Evolutionary conservation across 1,140 invertebrate species (phyloP), one percentile per base, ranked within the genome.

Genomic region (Gonatopus flavifemur): DNA sequence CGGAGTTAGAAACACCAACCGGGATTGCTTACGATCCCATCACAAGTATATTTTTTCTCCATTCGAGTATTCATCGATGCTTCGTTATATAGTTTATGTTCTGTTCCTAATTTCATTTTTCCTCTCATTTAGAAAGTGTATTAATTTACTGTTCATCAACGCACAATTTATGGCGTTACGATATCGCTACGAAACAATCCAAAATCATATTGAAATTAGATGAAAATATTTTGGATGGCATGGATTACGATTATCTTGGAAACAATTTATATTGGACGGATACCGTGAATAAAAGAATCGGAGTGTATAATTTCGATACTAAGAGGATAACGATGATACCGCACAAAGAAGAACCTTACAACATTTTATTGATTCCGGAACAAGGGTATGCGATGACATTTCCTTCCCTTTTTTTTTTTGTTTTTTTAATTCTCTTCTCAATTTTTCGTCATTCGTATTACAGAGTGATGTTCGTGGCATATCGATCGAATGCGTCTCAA

Each of bases 231-330:
- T 67, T 89, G 0, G 78, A 78, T 8, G 82, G 83, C 8, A 79
- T 90, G 78, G 82, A 81, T 55, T 87, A 86, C 62, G 88, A 90
- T 72, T 74, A 83, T 52, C 66, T 83, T 12, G 81, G 84, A 0
- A 83, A 88, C 28, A 84, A 84, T 52, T 65, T 91, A 0, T 90
- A 89, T 60, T 82, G 86, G 61, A 70, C 83, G 51, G 86, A 90
- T 57, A 62, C 63, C 0, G 74, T 79, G 1, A 72, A 77, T 13
- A 73, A 72, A 6, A 80, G 81, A 1, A 72, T 90, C 7, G 86
- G 88, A 59, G 77, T 86, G 4, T 37, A 79, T 10, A 83, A 67
- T 49, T 38, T 89, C 13, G 74, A 70, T 20, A 87, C 79, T 0
- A 66, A 67, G 6, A 57, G 81, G 0, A 80, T 80, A 7, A 84